A percentile compares a stretch with the other conserved stretches of the same genome.
Evolutionary conservation across 2,888 invertebrate genomes (phyloP).

Genomic region (Drosophila cognata): DNA sequence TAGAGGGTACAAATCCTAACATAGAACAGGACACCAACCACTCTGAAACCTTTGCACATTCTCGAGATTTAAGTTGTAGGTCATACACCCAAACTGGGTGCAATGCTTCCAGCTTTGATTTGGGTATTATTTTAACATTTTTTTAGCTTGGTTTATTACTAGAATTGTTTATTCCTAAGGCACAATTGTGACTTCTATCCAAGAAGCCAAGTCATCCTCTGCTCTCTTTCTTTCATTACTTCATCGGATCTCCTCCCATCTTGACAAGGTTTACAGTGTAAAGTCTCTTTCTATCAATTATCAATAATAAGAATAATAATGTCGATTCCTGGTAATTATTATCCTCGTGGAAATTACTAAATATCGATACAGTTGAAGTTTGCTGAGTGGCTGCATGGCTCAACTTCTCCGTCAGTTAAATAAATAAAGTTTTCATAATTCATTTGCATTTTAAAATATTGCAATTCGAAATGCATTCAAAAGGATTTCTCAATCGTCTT

Average conservation of each 20-base stretch:
- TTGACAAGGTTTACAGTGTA: not conserved
- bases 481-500: not conserved
- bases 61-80: not conserved
- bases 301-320: not conserved
- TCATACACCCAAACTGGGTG: not conserved
- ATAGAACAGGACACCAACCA: not conserved
- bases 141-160: not conserved
- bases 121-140: not conserved
- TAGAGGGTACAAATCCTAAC: not conserved
- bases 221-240: not conserved
- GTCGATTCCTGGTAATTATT: not conserved
- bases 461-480: slow-evolving; percentile 15
- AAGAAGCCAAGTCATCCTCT: not conserved
- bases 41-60: not conserved
- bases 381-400: not conserved
- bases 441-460: slow-evolving; percentile 1
- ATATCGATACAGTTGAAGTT: not conserved
- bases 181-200: not conserved
- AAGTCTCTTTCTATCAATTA: not conserved
- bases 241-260: too few relatives aligned
- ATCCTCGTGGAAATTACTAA: not conserved
- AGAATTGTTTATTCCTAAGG: not conserved
- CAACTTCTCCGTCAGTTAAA: not conserved
- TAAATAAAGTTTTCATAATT: not conserved
- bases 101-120: too few relatives aligned